These are phyloP conservation scores for Hyppa rectilinea DNA, from an alignment of 2,888 invertebrate genomes.

Conservation along the genomic window DNA sequence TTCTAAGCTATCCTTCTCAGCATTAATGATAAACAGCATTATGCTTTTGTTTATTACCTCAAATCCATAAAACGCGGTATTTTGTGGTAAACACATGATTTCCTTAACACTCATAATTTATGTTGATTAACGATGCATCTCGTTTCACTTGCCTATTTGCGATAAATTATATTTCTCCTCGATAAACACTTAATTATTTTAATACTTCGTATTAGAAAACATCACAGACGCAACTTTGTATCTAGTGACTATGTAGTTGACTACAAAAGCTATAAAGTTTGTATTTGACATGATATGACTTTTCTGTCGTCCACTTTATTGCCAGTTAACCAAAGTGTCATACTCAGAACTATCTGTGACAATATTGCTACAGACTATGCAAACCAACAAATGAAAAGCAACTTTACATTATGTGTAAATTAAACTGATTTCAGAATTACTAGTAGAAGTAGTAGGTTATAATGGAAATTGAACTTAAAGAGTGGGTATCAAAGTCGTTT, in stretches of 20 bases:
- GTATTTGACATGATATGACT: conserved; percentile 12
- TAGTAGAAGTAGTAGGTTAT: background rate
- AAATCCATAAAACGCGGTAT: background rate
- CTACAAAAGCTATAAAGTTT: conserved; percentile 12
- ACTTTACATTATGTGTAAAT: background rate
- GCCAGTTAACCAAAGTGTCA: conserved; percentile 18
- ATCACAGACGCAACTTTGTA: conserved; percentile 20
- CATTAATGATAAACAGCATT: background rate
- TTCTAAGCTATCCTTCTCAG: background rate
- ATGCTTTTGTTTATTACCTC: background rate
- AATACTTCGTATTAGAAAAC: conserved; percentile 9
- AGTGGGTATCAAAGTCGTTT: background rate
- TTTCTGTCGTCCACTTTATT: conserved; percentile 22
- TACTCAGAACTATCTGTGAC: conserved; percentile 40
- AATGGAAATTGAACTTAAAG: background rate
- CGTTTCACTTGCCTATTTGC: too few species aligned
- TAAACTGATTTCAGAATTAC: background rate
- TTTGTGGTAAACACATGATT: background rate
- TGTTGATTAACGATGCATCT: background rate
- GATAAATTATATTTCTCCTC: too few species aligned
- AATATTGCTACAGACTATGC: conserved; percentile 19
- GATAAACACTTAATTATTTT: too few species aligned
- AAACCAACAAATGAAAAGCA: background rate
- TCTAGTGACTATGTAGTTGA: too few species aligned
- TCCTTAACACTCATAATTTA: background rate